Percentiles rank a stretch among this genome's conserved stretches.
Evolutionary conservation across 1,140 invertebrate species (phyloP).

Genomic region (Lutraria rhynchaena): DNA sequence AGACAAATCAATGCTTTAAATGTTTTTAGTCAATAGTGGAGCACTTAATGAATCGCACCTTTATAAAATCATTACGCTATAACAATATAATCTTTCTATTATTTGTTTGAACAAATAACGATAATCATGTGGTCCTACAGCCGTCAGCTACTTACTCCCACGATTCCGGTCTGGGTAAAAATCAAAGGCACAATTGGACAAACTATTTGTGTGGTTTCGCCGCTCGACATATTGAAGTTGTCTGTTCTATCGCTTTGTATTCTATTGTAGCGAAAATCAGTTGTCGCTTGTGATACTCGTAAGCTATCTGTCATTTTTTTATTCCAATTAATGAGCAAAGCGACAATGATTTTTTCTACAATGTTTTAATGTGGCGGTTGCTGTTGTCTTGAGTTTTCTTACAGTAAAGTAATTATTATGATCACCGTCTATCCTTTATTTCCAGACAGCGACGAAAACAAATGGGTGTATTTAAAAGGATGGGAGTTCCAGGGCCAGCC

Average conservation of each 20-base stretch:
- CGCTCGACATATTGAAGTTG: too few relatives aligned
- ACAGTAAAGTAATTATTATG: not conserved
- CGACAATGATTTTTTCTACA: not conserved
- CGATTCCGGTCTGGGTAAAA: too few relatives aligned
- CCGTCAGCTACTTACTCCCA: too few relatives aligned
- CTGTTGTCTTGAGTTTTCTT: not conserved
- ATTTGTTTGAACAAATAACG: too few relatives aligned
- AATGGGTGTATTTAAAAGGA: conserved; percentile 74
- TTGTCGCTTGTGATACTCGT: not conserved
- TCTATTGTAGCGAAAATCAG: not conserved
- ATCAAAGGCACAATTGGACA: too few relatives aligned
- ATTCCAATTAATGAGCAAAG: not conserved
- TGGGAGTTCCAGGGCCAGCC: conserved; percentile 79
- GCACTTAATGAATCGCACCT: too few relatives aligned
- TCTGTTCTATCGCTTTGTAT: not conserved
- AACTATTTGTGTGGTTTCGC: too few relatives aligned
- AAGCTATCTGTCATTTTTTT: not conserved
- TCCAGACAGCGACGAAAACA: conserved; percentile 68
- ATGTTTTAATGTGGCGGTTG: not conserved
- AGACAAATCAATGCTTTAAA: too few relatives aligned
- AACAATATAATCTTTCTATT: too few relatives aligned
- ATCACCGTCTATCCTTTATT: conserved; percentile 13
- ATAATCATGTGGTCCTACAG: too few relatives aligned
- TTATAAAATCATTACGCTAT: too few relatives aligned
- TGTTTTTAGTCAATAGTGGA: too few relatives aligned